Base-by-base conservation (phyloP, 2,113 vertebrate species). In the Cynopterus brachyotis region DNA sequence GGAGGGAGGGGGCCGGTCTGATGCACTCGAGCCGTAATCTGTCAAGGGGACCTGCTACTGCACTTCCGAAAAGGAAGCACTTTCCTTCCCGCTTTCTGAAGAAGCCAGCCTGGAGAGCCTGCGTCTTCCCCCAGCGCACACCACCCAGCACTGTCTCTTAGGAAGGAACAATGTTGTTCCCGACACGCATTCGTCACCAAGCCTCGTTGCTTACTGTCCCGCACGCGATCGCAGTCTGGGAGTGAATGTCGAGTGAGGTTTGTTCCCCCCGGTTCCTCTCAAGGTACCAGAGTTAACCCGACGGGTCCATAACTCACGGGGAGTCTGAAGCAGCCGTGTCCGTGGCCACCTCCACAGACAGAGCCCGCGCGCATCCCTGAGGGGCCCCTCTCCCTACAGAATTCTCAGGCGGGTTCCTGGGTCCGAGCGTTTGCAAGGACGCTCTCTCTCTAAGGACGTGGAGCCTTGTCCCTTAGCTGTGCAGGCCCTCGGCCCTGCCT, bases 41-140 rank as follows among this genome's bases (percentile, higher is more conserved):
- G 19, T 64, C 89, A 53, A 40, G 67, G 6, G 35, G 66, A 4
- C 70, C 89, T 20, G 6, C 62, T 28, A 40, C 13, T 9, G 1
- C 28, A 7, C 64, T 62, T 73, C 55, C 69, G 45, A 22, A 93
- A 55, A 53, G 60, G 91, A 83, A 91, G 70, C 88, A 76, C 37
- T 93, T 83, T 87, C 55, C 91, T 79, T 89, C 78, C 64, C 59
- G 35, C 64, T 55, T 40, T 37, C 26, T 35, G 19, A n/a, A 81
- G 81, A 47, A 37, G 55, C 24, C 19, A 83, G 45, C 47, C 35
- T 32, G 17, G 32, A 53, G 79, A n/a, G 26, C 69, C 66, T 9
- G 35, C 53, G 35, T 55, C 50, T 73, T 2, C 30, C 30, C 30
- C 32, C 40, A 37, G 0, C 15, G n/a, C 16, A 2, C 0, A 0